These are phyloP conservation scores for Acholoe squamosa DNA, from an alignment of 2,888 invertebrate genomes.

Conservation along the genomic window DNA sequence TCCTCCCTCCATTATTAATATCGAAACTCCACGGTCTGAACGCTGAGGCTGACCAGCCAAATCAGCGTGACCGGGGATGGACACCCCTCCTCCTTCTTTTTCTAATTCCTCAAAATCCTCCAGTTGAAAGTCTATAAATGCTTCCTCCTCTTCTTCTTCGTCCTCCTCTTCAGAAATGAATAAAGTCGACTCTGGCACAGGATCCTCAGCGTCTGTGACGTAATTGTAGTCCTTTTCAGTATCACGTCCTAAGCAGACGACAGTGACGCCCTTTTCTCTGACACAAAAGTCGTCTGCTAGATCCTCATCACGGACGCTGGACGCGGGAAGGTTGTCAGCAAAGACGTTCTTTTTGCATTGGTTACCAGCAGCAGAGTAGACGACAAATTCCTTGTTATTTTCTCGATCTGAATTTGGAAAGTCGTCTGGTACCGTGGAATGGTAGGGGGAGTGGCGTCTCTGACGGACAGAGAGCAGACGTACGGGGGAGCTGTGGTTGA, in stretches of 20 bases:
- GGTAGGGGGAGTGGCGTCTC: not conserved
- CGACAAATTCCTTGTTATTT: too few species aligned
- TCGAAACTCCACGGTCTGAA: conserved; percentile 43
- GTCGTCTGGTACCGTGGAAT: not conserved
- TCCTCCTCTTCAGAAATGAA: not conserved
- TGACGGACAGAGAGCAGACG: conserved; percentile 58
- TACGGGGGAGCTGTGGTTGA: conserved; percentile 24
- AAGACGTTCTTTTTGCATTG: not conserved
- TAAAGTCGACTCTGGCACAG: not conserved
- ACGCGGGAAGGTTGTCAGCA: conserved; percentile 23
- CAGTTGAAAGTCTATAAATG: not conserved
- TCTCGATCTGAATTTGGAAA: not conserved
- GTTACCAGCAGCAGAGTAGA: too few species aligned
- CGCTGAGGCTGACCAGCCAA: not conserved
- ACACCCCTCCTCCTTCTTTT: not conserved
- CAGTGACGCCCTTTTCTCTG: too few species aligned
- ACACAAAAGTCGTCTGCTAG: not conserved
- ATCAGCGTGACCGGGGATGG: too few species aligned
- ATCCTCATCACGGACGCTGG: not conserved
- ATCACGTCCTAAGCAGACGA: too few species aligned
- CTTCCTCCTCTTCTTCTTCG: not conserved
- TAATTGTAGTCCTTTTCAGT: too few species aligned
- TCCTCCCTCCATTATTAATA: conserved; percentile 28
- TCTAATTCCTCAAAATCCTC: not conserved
- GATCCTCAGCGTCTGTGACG: not conserved